Base-by-base conservation (phyloP, 2,888 invertebrate genomes). In the Tenthredo distinguenda region DNA sequence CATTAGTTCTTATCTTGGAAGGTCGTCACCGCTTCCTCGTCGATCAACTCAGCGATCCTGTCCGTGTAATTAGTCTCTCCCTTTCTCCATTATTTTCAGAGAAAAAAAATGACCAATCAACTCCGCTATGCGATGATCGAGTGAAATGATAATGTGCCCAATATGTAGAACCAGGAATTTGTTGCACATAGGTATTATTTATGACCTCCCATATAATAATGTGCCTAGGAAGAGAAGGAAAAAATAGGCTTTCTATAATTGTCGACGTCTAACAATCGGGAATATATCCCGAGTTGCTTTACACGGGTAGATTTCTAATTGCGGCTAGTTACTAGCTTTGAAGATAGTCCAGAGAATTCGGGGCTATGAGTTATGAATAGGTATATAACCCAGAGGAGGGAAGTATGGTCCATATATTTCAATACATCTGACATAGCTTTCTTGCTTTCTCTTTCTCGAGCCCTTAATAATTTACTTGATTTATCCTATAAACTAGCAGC, bases 401-500 rank as follows among this genome's bases (percentile, higher is more conserved):
- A 50, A 34, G 55, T 77, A 9, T 55, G 18, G 26, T 55, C 26
- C 77, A 77, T 55, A 77, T 77, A 77, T 77, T 77, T 34, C 77
- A 77, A 55, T 55, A 50, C 40, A 50, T 77, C 77, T 77, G 55
- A 50, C 34, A 76, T 47, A 47, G 3, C 47, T n/a, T 31, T 77
- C 21, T n/a, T 6, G 21, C 47, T 43, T 77, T 55, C 31, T 12
- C 31, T 26, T 55, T 31, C 34, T 31, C n/a, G 18, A n/a, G n/a
- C 55, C 77, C 77, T 31, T 77, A 55, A 55, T 55, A 47, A 77
- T 77, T 55, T 55, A 77, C 55, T 77, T 50, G 77, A 77, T 77
- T 77, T 77, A 77, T 68, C 15, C 62, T 18, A 68, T 10, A 12
- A 2, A 37, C 37, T 37, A 62, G 12, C 62, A 10, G 10, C 12